Evolutionary conservation across 2,797 vertebrate genomes (phyloP).

Genomic region (Phaenicophaeus curvirostris): DNA sequence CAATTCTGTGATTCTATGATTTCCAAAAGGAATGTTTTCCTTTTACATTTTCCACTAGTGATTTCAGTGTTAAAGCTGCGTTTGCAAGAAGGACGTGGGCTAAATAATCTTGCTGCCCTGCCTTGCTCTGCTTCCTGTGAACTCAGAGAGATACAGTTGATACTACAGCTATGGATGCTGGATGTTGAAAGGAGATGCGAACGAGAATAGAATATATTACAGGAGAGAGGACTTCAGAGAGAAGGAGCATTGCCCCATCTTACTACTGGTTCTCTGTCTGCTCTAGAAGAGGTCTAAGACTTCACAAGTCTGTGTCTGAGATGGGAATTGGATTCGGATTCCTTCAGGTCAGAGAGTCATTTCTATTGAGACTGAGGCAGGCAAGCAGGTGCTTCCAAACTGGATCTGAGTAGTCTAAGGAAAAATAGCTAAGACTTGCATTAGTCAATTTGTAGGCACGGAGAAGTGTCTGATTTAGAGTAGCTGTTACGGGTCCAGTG

Average conservation of each 20-base stretch:
- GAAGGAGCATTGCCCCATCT: neutral
- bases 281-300: neutral
- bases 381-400: neutral
- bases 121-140: neutral
- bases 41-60: fast-evolving
- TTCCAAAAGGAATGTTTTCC: neutral
- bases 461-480: neutral
- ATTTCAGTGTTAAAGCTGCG: neutral
- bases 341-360: neutral
- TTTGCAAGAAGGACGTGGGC: fast-evolving
- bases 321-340: neutral
- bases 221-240: neutral
- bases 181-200: neutral
- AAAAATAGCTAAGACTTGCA: neutral
- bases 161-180: neutral
- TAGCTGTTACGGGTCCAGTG: neutral
- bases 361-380: neutral
- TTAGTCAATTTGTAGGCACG: neutral
- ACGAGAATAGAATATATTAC: neutral
- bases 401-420: neutral
- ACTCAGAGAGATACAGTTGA: neutral
- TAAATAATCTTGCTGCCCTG: neutral
- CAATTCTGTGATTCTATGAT: too few relatives aligned
- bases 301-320: neutral
- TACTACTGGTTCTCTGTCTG: neutral